A percentile compares a stretch with the other conserved stretches of the same genome.
These are phyloP conservation scores for Cecropterus lyciades DNA, from an alignment of 1,140 invertebrate species.

Conservation along the genomic window DNA sequence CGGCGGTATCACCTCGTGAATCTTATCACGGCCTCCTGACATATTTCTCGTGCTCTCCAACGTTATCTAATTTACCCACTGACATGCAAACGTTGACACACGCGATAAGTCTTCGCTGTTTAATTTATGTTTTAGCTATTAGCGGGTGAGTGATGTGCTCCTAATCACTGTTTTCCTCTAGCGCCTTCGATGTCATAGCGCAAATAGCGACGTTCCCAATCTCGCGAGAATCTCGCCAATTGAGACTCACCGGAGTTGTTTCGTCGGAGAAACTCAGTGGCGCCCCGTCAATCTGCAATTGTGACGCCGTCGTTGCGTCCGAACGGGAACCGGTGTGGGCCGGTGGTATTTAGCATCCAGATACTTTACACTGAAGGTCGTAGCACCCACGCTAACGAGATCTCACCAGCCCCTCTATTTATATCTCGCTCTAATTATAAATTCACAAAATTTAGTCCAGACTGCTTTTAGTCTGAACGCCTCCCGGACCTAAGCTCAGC, in stretches of 20 bases:
- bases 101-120: conserved; percentile 46
- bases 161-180: conserved; percentile 53
- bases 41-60: conserved; percentile 49
- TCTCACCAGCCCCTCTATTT: conserved; percentile 62
- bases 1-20: conserved; percentile 41
- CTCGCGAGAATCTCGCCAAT: conserved; percentile 32
- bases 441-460: conserved; percentile 46
- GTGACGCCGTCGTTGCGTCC: conserved; percentile 43
- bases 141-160: conserved; percentile 40
- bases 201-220: conserved; percentile 6
- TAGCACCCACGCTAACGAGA: conserved; percentile 62
- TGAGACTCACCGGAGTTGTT: conserved; percentile 35
- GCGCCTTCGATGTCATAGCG: conserved; percentile 8
- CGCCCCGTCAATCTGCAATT: conserved; percentile 53
- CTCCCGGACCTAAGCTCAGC: conserved; percentile 2
- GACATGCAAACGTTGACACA: conserved; percentile 54
- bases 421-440: conserved; percentile 73
- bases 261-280: conserved; percentile 49
- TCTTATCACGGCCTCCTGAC: conserved; percentile 51
- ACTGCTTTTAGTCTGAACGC: conserved; percentile 52
- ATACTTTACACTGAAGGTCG: conserved; percentile 67
- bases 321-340: conserved; percentile 51
- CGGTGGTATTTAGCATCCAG: conserved; percentile 37
- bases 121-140: conserved; percentile 48
- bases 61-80: conserved; percentile 69